Conservation (phyloP, 2,888 invertebrate genomes). For the Tolmerus cingulatus region DNA sequence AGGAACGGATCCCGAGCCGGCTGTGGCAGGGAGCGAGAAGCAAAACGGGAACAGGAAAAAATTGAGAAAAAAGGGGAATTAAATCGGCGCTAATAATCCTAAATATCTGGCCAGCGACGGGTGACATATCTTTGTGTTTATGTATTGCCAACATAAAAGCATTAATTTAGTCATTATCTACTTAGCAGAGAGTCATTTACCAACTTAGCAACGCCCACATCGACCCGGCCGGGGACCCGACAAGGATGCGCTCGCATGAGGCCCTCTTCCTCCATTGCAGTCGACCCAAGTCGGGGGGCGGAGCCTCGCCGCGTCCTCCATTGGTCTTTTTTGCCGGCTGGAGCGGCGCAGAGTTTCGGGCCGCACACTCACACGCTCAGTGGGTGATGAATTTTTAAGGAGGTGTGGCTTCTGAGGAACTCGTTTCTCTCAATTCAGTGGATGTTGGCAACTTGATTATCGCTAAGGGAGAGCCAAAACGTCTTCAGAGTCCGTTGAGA, state of each 20-base stretch:
- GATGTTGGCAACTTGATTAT: conserved; percentile 52
- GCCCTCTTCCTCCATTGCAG: conserved; percentile 48
- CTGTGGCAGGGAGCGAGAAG: background rate
- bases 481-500: conserved; percentile 61
- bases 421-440: conserved; percentile 45
- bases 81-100: conserved; percentile 50
- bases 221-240: background rate
- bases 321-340: conserved; percentile 8
- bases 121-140: conserved; percentile 47
- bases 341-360: conserved; percentile 37
- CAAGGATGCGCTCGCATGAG: conserved; percentile 43
- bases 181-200: conserved; percentile 57
- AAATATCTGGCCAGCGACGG: conserved; percentile 45
- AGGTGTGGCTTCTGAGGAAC: conserved; percentile 49
- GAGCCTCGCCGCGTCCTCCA: conserved; percentile 11
- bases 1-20: background rate
- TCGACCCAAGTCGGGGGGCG: background rate
- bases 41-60: background rate
- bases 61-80: conserved; percentile 1
- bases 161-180: conserved; percentile 65
- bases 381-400: conserved; percentile 40
- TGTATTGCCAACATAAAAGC: conserved; percentile 59
- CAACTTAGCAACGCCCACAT: conserved; percentile 40
- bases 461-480: conserved; percentile 55
- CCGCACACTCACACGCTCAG: background rate